Evolutionary conservation across 2,888 invertebrate species (phyloP).

Genomic region (Proisotoma minuta): DNA sequence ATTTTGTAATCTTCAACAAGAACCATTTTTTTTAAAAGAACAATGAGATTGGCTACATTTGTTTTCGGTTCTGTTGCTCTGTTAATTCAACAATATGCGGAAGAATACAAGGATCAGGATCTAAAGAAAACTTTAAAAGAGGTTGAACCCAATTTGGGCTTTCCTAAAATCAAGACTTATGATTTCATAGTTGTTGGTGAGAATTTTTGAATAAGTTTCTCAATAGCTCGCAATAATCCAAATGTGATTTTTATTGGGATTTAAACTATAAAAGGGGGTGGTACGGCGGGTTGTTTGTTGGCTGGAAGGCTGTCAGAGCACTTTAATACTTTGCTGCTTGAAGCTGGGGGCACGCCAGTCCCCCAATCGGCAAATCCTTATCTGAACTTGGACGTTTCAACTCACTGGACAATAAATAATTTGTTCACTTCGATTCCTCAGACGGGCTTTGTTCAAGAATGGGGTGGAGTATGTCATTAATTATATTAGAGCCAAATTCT

Average conservation of each 20-base stretch:
- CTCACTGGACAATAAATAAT: not conserved
- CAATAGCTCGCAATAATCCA: too few species aligned
- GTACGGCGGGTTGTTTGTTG: conserved; percentile 5
- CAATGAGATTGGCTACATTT: not conserved
- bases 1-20: too few species aligned
- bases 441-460: not conserved
- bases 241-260: too few species aligned
- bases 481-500: not conserved
- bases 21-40: too few species aligned
- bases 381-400: not conserved
- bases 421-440: not conserved
- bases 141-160: not conserved
- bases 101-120: not conserved
- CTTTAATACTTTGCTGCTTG: conserved; percentile 2
- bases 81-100: not conserved
- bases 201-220: too few species aligned
- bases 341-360: not conserved
- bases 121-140: not conserved
- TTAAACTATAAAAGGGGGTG: conserved; percentile 9
- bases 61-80: not conserved
- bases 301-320: conserved; percentile 6
- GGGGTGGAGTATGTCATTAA: not conserved
- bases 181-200: not conserved
- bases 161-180: not conserved
- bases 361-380: not conserved